Evolutionary conservation across 2,113 vertebrate species (phyloP).

Genomic region (Phycodurus eques): DNA sequence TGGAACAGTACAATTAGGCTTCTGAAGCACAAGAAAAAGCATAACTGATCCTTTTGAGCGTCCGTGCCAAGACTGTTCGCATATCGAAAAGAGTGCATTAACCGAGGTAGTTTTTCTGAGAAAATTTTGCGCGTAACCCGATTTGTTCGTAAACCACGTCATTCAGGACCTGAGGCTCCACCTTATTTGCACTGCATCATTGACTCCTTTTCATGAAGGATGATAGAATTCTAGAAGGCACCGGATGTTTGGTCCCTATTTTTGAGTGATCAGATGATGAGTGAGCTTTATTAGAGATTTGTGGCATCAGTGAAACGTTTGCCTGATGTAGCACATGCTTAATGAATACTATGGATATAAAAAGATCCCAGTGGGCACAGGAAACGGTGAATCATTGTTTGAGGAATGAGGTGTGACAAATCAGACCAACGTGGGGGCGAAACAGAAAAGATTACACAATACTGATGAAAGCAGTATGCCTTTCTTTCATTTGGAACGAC

Average conservation of each 20-base stretch:
- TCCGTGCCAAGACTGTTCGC: too few relatives aligned
- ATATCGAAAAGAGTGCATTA: not conserved
- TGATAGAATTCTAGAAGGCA: constrained; percentile 27
- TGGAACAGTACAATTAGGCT: too few relatives aligned
- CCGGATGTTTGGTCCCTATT: constrained; percentile 35
- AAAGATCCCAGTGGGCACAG: constrained; percentile 39
- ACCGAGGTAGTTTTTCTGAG: not conserved
- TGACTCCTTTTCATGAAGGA: constrained; percentile 21
- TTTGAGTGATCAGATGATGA: constrained; percentile 23
- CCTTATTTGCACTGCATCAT: constrained; percentile 23
- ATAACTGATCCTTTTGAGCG: too few relatives aligned
- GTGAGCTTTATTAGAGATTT: constrained; percentile 20
- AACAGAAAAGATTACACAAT: constrained; percentile 49
- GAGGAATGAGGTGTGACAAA: constrained; percentile 56
- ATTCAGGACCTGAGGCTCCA: not conserved
- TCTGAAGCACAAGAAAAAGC: too few relatives aligned
- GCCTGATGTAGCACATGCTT: constrained; percentile 45
- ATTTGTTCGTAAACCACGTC: not conserved
- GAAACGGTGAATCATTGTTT: constrained; percentile 57
- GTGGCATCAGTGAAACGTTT: constrained; percentile 37
- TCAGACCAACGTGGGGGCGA: constrained; percentile 41
- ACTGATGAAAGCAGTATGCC: constrained; percentile 54
- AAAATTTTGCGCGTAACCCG: not conserved
- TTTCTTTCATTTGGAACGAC: constrained; percentile 58
- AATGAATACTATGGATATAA: constrained; percentile 49